Evolutionary conservation across 2,113 vertebrate species (phyloP).

Genomic region (Megalops atlanticus): DNA sequence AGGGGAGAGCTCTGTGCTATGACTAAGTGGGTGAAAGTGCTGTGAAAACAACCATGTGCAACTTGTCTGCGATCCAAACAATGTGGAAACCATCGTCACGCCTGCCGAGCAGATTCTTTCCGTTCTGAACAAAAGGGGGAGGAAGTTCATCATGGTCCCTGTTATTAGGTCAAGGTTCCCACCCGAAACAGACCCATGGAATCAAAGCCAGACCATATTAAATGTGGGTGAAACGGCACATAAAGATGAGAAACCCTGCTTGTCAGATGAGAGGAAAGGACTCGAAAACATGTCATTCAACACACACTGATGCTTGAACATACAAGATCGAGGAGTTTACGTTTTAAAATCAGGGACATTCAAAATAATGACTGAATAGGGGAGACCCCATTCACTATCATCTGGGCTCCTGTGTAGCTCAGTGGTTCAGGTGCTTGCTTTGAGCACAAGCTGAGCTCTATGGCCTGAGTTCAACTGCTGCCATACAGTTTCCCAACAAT

Average conservation of each 20-base stretch:
- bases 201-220: background rate
- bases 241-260: slow-evolving; percentile 4
- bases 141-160: background rate
- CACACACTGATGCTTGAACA: background rate
- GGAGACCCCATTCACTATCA: no score
- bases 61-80: slow-evolving; percentile 40
- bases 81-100: slow-evolving; percentile 41
- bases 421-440: no score
- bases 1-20: background rate
- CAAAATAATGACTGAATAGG: no score
- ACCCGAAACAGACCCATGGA: slow-evolving; percentile 35
- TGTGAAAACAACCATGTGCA: slow-evolving; percentile 47
- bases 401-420: no score
- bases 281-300: background rate
- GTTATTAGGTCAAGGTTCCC: slow-evolving; percentile 40
- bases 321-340: no score
- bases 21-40: slow-evolving; percentile 57
- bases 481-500: no score
- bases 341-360: no score
- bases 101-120: slow-evolving; percentile 51
- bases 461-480: no score
- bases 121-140: slow-evolving; percentile 43
- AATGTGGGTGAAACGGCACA: slow-evolving; percentile 15
- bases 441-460: no score
- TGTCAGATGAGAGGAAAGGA: background rate